Base-by-base conservation (phyloP, 2,113 vertebrate species). In the Corythornis cristatus region DNA sequence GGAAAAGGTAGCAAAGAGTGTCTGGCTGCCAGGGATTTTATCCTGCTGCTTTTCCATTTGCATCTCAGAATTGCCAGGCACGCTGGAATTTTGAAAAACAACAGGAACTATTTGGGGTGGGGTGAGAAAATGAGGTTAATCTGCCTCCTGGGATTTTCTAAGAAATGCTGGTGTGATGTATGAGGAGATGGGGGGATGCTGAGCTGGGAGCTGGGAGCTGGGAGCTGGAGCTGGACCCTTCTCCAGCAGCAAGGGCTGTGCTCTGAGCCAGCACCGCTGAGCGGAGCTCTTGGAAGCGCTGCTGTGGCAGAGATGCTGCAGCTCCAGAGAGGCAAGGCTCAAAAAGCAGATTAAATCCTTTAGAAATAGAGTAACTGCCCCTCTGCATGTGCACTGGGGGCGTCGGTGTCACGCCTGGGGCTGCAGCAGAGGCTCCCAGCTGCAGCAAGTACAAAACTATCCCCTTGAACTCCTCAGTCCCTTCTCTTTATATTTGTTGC, bases 281-380 rank as follows among this genome's bases (percentile, higher is more conserved):
- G 96, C 15, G 89, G 93, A 93, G 93, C 96, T 96, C 31, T 91
- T 35, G 96, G 91, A 43, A 94, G 66, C 6, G 0, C 37, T 4
- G 3, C 58, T 16, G 48, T 50, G 62, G 28, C 29, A 51, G 8
- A 80, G 65, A 50, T 1, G 1, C 45, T 22, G 58, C 4, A 1
- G 50, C 35, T 58, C 28, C 3, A 3, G 57, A 43, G 66, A 70
- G 20, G 29, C 62, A 15, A 35, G 43, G 68, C 29, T 66, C 51
- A 20, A 17, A 57, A 50, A 58, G 46, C 56, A 43, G 48, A 56
- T 70, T 4, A 51, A 93, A 85, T 9, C 71, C 62, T 62, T 25
- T 22, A 31, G 53, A 60, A 83, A 4, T 1, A 9, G 15, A n/a
- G 72, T 3, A 29, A 5, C 9, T 9, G 12, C 42, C n/a, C 4